Evolutionary conservation across 2,888 invertebrate species (phyloP).

Genomic region (Aethes cnicana): DNA sequence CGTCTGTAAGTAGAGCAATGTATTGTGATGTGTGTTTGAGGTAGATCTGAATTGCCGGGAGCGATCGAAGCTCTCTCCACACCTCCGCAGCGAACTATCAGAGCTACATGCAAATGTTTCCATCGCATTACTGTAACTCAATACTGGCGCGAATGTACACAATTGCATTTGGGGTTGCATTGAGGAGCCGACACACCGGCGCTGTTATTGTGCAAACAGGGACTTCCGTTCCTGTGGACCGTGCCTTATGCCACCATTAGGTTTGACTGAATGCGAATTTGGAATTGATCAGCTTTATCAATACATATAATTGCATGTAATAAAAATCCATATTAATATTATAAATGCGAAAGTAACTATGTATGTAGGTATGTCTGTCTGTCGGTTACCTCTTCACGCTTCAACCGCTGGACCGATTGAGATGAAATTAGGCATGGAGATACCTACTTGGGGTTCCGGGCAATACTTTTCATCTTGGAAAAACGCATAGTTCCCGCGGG

Average conservation of each 20-base stretch:
- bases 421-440: too few species aligned
- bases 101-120: slow-evolving; percentile 68
- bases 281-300: slow-evolving; percentile 14
- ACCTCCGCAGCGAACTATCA: slow-evolving; percentile 39
- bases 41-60: too few species aligned
- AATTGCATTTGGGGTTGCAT: slow-evolving; percentile 79
- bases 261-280: slow-evolving; percentile 32
- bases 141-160: slow-evolving; percentile 77
- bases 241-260: slow-evolving; percentile 50
- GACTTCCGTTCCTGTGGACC: slow-evolving; percentile 55
- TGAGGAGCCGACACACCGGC: slow-evolving; percentile 49
- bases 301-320: too few species aligned
- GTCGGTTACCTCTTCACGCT: too few species aligned
- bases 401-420: too few species aligned
- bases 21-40: slow-evolving; percentile 24
- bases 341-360: too few species aligned
- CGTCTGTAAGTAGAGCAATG: slow-evolving; percentile 22
- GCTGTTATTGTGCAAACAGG: slow-evolving; percentile 73
- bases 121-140: slow-evolving; percentile 74
- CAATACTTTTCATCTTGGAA: too few species aligned
- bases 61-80: slow-evolving; percentile 30
- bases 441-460: too few species aligned
- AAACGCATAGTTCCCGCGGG: too few species aligned
- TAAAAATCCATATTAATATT: too few species aligned
- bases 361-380: too few species aligned